A percentile compares a stretch with the other conserved stretches of the same genome.
Evolutionary conservation across 2,113 vertebrate genomes (phyloP).

Genomic region (Xyliphius kryptos): DNA sequence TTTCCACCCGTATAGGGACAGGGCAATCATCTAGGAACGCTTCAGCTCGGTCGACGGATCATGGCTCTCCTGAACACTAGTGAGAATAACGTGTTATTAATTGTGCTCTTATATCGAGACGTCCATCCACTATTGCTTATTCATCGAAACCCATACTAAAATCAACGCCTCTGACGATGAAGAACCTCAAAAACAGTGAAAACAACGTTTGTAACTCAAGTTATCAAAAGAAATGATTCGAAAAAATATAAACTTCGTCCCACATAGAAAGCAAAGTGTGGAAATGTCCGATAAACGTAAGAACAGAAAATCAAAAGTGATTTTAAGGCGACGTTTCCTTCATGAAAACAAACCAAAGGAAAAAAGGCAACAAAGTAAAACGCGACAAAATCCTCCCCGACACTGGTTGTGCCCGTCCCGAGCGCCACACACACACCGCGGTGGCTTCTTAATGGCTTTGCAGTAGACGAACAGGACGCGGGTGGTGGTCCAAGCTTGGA

Average conservation of each 20-base stretch:
- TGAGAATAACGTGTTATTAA: slow-evolving; percentile 58
- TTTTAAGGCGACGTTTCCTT: slow-evolving; percentile 78
- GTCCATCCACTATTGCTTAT: slow-evolving; percentile 87
- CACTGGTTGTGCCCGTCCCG: slow-evolving; percentile 38
- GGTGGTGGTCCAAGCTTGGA: slow-evolving; percentile 34
- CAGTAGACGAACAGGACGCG: slow-evolving; percentile 53
- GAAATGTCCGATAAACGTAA: slow-evolving; percentile 42
- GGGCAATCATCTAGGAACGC: slow-evolving; percentile 28
- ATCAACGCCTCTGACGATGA: slow-evolving; percentile 2
- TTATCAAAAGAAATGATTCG: slow-evolving; percentile 57
- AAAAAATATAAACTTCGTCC: slow-evolving; percentile 43
- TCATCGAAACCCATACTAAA: slow-evolving; percentile 22
- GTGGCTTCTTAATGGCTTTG: slow-evolving; percentile 75
- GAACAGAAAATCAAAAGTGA: slow-evolving; percentile 69
- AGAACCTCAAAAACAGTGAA: slow-evolving; percentile 42
- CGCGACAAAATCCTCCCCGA: slow-evolving; percentile 48
- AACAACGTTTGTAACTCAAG: slow-evolving; percentile 52
- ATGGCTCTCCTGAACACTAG: slow-evolving; percentile 67
- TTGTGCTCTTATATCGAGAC: slow-evolving; percentile 82
- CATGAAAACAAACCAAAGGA: slow-evolving; percentile 59
- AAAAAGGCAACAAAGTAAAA: slow-evolving; percentile 43
- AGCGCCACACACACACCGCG: slow-evolving; percentile 57
- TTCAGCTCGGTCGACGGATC: slow-evolving; percentile 57
- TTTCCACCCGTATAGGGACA: not conserved
- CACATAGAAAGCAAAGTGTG: slow-evolving; percentile 36